These are phyloP conservation scores for Spialia ferax DNA, from an alignment of 2,888 invertebrate genomes.

Conservation along the genomic window DNA sequence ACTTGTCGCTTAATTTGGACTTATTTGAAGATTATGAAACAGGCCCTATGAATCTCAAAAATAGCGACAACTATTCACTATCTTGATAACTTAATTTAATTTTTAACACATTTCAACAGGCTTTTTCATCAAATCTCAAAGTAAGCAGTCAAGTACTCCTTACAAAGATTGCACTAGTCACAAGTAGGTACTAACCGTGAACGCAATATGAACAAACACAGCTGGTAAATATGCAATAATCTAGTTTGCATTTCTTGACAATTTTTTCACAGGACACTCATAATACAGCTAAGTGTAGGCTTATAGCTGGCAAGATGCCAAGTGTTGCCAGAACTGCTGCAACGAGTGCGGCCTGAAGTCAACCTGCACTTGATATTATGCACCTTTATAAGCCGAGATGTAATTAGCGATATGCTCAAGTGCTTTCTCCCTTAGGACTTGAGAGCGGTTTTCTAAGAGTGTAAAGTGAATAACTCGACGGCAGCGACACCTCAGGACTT, in stretches of 20 bases:
- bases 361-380: conserved; percentile 7
- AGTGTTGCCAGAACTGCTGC: conserved; percentile 37
- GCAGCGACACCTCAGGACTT: neutral
- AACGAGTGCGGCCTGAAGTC: conserved; percentile 41
- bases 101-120: neutral
- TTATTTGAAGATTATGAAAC: too few relatives aligned
- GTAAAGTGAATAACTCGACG: neutral
- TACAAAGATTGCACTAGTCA: neutral
- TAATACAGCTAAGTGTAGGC: conserved; percentile 50
- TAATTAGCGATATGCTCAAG: conserved; percentile 20
- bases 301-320: conserved; percentile 53
- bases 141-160: neutral
- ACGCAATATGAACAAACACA: conserved; percentile 25
- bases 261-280: conserved; percentile 59
- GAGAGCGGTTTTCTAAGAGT: neutral
- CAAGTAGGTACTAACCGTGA: neutral
- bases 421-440: conserved; percentile 5
- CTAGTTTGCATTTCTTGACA: conserved; percentile 43
- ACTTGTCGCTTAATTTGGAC: too few relatives aligned
- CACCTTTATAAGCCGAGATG: conserved; percentile 28
- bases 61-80: too few relatives aligned
- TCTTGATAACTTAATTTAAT: too few relatives aligned
- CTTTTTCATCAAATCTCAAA: neutral
- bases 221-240: conserved; percentile 28
- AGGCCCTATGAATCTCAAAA: too few relatives aligned